Percentiles rank a stretch among this genome's conserved stretches.
These are phyloP conservation scores for Drosophila ohnishii DNA, from an alignment of 1,140 invertebrate genomes.

Conservation along the genomic window DNA sequence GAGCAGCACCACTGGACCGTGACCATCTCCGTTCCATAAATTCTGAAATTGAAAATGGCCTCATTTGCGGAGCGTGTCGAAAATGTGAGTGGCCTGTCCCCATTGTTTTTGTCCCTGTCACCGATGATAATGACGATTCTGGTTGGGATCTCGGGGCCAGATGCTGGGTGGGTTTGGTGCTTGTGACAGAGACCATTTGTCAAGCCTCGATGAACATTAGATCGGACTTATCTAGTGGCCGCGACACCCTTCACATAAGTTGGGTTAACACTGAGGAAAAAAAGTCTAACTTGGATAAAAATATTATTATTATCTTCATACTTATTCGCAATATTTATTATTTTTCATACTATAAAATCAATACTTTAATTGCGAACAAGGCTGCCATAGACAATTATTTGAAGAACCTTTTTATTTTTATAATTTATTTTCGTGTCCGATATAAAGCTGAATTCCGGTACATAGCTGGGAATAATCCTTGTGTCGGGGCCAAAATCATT, in stretches of 20 bases:
- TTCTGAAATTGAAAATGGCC: constrained; percentile 68
- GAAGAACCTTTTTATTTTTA: background rate
- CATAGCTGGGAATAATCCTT: constrained; percentile 26
- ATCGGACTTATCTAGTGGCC: constrained; percentile 21
- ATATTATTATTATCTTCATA: background rate
- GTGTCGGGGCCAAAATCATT: constrained; percentile 14
- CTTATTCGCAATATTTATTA: background rate
- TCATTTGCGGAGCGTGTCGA: constrained; percentile 56
- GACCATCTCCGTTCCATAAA: constrained; percentile 61
- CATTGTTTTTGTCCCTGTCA: constrained; percentile 55
- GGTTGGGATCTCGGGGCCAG: constrained; percentile 34
- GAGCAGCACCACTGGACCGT: constrained; percentile 35
- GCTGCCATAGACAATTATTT: background rate
- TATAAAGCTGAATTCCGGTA: constrained; percentile 14
- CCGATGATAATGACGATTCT: constrained; percentile 46
- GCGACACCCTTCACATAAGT: constrained; percentile 4
- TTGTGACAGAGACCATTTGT: constrained; percentile 45
- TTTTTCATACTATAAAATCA: background rate
- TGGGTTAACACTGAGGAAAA: background rate
- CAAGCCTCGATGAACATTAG: constrained; percentile 42
- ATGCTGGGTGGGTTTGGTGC: constrained; percentile 15
- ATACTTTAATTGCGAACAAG: background rate
- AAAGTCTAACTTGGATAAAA: background rate
- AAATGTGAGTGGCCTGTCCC: constrained; percentile 26
- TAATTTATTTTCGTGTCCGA: constrained; percentile 3